Evolutionary conservation across 2,888 invertebrate species (phyloP), one percentile per base, ranked within the genome.

Genomic region (Phalera bucephala): DNA sequence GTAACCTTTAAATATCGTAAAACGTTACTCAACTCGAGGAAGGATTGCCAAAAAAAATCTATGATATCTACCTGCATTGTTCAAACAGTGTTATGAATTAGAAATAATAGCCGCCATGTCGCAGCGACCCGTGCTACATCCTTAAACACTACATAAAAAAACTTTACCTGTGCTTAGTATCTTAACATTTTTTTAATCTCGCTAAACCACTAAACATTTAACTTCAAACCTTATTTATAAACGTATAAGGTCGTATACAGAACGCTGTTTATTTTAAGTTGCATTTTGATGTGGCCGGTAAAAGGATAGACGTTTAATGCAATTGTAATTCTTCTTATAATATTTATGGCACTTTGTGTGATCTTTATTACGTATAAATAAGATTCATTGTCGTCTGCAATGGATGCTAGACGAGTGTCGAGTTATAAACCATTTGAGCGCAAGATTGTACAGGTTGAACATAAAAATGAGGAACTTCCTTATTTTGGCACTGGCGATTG

Each of bases 131-230:
- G 69, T 72, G 72, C 70, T 66, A 67, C 64, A 68, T 72, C 72
- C 74, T 75, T 75, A 74, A 76, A 77, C 72, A 78, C n/a, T n/a
- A 3, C 67, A 42, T 64, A 75, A 80, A 80, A 79, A 80, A 72
- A 45, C 40, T 40, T 70, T 82, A 82, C 82, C 82, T 82, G 82
- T 73, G 63, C 70, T 74, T 57, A 52, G 45, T 34, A 30, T 40
- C 27, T 12, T 36, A 37, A 34, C 10, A 38, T 39, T 38, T 37
- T 44, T 45, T 37, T 27, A 33, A 37, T 34, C 40, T 41, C 45
- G 51, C 36, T 42, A 39, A 46, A 31, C 23, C 26, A 21, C 17
- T 5, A 17, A 17, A 17, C 3, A 11, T 17, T 3, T 17, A 2
- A 39, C 27, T 42, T 34, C 11, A 6, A 23, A 39, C 25, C 34